Conservation (phyloP, 2,113 vertebrate genomes). For the Shinisaurus crocodilurus region DNA sequence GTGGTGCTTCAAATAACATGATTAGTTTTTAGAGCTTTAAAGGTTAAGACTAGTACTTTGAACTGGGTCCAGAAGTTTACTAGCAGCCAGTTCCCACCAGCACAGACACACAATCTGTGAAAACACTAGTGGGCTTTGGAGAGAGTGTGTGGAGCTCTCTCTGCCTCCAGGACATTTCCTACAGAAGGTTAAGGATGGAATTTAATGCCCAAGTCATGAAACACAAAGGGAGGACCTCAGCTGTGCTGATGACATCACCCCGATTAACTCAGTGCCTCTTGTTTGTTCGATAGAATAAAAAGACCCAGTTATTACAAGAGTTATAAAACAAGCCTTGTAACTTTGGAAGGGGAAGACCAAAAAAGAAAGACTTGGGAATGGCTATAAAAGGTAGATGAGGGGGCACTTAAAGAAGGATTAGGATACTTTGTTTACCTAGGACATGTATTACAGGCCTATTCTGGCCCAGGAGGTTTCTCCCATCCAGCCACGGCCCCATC, state of each 20-base stretch:
- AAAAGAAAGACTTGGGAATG: neutral
- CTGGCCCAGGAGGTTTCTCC: no score
- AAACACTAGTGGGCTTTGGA: neutral
- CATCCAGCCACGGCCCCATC: no score
- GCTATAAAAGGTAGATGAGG: neutral
- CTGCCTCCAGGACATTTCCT: neutral
- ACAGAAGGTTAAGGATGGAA: neutral
- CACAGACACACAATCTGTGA: neutral
- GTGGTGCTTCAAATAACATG: no score
- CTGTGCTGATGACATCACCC: conserved; percentile 11
- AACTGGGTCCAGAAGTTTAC: no score
- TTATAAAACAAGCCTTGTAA: no score
- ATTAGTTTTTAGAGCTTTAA: no score
- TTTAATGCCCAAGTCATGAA: neutral
- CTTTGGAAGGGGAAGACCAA: no score
- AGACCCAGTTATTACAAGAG: neutral
- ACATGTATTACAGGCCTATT: no score
- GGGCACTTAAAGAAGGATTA: neutral
- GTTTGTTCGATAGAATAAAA: neutral
- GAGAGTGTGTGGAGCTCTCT: neutral
- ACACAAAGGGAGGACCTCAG: neutral
- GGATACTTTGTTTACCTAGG: neutral
- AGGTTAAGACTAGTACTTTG: no score
- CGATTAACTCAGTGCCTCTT: neutral
- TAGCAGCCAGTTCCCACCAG: neutral